A percentile compares a stretch with the other conserved stretches of the same genome.
Conservation (phyloP, 2,113 vertebrate species). For the Oxyura jamaicensis region DNA sequence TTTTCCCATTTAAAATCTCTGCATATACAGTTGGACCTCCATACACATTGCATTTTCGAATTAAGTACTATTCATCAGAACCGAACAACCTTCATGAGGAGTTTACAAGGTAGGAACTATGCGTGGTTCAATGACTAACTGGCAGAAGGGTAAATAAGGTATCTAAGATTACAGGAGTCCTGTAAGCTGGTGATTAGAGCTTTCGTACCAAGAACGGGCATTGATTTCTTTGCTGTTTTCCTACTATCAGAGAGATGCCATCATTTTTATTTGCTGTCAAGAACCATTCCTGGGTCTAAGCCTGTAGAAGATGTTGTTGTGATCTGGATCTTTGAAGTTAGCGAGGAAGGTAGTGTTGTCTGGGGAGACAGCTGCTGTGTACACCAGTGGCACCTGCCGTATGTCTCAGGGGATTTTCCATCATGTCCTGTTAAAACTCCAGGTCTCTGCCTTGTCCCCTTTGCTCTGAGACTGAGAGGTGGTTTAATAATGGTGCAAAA, state of each 20-base stretch:
- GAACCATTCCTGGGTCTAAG: background rate
- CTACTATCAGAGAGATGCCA: background rate
- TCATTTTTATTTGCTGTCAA: background rate
- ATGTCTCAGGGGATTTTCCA: background rate
- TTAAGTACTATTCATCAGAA: slow-evolving; percentile 98
- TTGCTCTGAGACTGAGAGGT: background rate
- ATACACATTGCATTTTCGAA: slow-evolving; percentile 92
- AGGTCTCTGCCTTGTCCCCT: background rate
- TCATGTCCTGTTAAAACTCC: background rate
- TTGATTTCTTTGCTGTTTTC: background rate
- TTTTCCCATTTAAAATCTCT: slow-evolving; percentile 15
- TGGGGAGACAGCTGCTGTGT: background rate
- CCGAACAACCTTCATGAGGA: slow-evolving; percentile 98
- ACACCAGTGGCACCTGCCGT: background rate
- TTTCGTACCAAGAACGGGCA: background rate
- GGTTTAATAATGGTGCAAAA: background rate
- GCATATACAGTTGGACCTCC: slow-evolving; percentile 83
- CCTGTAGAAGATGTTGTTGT: background rate
- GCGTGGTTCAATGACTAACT: background rate
- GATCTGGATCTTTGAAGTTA: background rate
- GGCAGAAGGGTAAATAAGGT: background rate
- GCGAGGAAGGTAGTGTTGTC: background rate
- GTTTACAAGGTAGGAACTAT: slow-evolving; percentile 91
- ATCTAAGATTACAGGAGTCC: fast-evolving
- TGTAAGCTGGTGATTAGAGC: background rate